Evolutionary conservation across 2,888 invertebrate species (phyloP).

Genomic region (Acanthosepion esculentum): DNA sequence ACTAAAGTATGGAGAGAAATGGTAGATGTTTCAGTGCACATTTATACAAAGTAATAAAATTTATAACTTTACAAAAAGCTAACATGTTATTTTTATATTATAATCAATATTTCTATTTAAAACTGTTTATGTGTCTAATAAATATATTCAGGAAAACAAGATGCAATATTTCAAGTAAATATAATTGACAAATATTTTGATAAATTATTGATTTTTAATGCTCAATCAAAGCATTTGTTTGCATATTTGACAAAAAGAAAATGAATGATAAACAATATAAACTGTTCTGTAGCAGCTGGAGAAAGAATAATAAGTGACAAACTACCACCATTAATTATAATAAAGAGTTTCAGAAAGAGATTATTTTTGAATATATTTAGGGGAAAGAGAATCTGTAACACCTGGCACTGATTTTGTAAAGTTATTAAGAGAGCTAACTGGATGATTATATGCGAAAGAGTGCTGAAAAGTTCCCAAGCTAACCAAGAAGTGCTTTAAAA

Average conservation of each 20-base stretch:
- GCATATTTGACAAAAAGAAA: background rate
- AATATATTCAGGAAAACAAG: background rate
- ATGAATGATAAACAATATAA: background rate
- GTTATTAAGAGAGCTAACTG: background rate
- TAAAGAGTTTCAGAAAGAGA: background rate
- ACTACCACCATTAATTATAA: no score
- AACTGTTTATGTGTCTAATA: background rate
- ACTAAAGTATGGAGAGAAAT: background rate
- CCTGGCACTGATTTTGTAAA: background rate
- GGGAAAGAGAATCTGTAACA: background rate
- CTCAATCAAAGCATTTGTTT: background rate
- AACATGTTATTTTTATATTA: background rate
- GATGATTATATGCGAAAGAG: background rate
- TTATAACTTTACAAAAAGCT: background rate
- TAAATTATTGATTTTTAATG: background rate
- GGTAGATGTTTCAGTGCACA: no score
- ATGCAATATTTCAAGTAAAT: background rate
- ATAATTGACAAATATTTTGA: background rate
- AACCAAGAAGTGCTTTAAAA: no score
- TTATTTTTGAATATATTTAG: background rate
- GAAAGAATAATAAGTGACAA: background rate
- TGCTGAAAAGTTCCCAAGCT: no score
- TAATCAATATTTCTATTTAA: background rate
- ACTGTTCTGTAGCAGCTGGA: background rate
- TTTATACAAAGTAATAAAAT: no score